Evolutionary conservation across 2,113 vertebrate species (phyloP).

Genomic region (Pseudopodoces humilis): DNA sequence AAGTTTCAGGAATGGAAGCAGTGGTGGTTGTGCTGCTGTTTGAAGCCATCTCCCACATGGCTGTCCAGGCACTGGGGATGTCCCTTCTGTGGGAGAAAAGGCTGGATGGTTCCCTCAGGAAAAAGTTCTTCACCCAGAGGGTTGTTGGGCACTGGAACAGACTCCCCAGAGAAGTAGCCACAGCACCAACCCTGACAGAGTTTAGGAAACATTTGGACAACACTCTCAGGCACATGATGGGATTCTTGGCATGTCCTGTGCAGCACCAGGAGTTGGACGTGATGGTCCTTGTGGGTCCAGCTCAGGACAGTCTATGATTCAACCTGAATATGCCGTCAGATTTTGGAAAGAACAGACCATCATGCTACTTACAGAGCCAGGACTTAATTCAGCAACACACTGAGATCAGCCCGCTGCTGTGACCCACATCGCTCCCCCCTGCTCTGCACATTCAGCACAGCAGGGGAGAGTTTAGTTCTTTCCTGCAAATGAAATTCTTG

Average conservation of each 20-base stretch:
- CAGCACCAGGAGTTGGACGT: not conserved
- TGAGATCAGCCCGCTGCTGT: not conserved
- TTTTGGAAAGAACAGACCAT: not conserved
- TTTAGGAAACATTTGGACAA: not conserved
- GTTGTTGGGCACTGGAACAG: not conserved
- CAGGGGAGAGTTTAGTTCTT: not conserved
- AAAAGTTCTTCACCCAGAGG: not conserved
- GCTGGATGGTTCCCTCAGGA: not conserved
- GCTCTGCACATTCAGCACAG: not conserved
- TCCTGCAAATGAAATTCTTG: not conserved
- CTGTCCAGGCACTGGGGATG: not conserved
- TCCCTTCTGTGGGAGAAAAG: not conserved
- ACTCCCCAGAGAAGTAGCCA: not conserved
- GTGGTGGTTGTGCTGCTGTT: not conserved
- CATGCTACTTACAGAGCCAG: not conserved
- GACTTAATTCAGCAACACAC: not conserved
- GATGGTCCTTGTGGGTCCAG: not conserved
- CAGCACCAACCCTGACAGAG: not conserved
- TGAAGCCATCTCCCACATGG: not conserved
- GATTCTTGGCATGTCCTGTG: not conserved
- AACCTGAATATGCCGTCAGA: not conserved
- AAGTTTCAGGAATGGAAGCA: not conserved
- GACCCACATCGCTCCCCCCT: not conserved
- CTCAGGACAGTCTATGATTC: not conserved
- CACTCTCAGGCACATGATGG: not conserved